These are phyloP conservation scores for Microctenopoma lineatum DNA, from an alignment of 2,797 vertebrate species.

Conservation along the genomic window DNA sequence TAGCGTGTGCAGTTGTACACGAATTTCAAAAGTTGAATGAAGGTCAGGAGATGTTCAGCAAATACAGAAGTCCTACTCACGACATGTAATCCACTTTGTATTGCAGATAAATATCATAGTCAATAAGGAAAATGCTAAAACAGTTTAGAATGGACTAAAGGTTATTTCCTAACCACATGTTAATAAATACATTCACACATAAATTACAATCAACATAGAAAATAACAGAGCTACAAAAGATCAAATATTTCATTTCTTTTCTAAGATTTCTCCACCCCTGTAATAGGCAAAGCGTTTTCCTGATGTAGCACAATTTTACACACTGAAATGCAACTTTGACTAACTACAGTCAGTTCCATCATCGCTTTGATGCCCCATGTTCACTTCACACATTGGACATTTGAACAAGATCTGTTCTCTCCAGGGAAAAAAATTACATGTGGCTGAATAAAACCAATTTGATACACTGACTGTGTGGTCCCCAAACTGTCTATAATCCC, in stretches of 20 bases:
- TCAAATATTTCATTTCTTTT: not conserved
- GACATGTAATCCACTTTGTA: too few species aligned
- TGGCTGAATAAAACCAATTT: slow-evolving; percentile 70
- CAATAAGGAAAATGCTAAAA: too few species aligned
- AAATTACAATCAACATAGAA: not conserved
- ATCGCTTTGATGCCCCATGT: slow-evolving; percentile 55
- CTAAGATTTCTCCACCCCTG: slow-evolving; percentile 4
- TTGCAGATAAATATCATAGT: too few species aligned
- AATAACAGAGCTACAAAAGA: not conserved
- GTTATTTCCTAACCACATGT: not conserved
- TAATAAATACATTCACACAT: slow-evolving; percentile 3
- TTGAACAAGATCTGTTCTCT: slow-evolving; percentile 62
- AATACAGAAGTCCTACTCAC: not conserved
- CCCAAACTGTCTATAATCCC: slow-evolving; percentile 71
- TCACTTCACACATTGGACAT: slow-evolving; percentile 51
- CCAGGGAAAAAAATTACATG: slow-evolving; percentile 60
- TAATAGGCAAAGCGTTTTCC: slow-evolving; percentile 48
- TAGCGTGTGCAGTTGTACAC: too few species aligned
- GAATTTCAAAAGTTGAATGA: not conserved
- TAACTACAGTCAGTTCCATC: slow-evolving; percentile 31
- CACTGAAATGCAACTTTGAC: slow-evolving; percentile 36
- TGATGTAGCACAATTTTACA: slow-evolving; percentile 33
- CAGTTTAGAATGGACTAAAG: too few species aligned
- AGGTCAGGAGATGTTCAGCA: not conserved
- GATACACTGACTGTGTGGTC: slow-evolving; percentile 66